Conservation (phyloP, 2,797 vertebrate genomes). For the Ambastaia sidthimunki region DNA sequence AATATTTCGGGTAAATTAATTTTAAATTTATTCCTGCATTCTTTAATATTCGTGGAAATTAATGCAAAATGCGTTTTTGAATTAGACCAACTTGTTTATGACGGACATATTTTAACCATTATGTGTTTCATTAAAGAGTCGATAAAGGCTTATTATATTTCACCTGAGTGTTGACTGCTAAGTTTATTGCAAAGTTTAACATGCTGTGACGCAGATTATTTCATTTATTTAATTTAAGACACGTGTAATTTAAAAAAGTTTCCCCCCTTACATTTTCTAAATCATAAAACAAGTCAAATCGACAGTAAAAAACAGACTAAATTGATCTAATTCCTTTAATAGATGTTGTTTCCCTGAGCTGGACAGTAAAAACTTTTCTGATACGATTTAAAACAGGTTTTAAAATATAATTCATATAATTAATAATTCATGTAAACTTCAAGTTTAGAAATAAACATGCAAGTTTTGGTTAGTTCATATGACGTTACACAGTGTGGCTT, state of each 20-base stretch:
- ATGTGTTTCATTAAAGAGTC: too few species aligned
- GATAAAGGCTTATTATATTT: too few species aligned
- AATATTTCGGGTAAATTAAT: too few species aligned
- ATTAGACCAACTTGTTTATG: too few species aligned
- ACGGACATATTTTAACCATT: too few species aligned
- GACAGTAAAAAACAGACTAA: background rate
- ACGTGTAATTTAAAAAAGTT: background rate
- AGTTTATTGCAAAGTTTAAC: background rate
- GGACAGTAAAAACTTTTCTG: constrained; percentile 10
- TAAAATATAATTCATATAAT: constrained; percentile 24
- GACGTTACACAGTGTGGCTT: constrained; percentile 3
- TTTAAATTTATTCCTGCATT: too few species aligned
- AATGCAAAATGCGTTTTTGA: too few species aligned
- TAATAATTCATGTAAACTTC: constrained; percentile 28
- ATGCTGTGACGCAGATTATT: background rate
- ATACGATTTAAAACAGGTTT: background rate
- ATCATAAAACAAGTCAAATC: background rate
- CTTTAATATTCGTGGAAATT: too few species aligned
- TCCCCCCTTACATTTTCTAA: background rate
- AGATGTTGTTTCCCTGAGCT: constrained; percentile 28
- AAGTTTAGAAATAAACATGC: constrained; percentile 22
- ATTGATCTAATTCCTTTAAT: constrained; percentile 15
- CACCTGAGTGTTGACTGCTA: too few species aligned
- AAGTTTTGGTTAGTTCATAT: background rate
- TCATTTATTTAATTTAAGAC: background rate